Conservation (phyloP, 2,113 vertebrate genomes). For the Leucosticte australis region DNA sequence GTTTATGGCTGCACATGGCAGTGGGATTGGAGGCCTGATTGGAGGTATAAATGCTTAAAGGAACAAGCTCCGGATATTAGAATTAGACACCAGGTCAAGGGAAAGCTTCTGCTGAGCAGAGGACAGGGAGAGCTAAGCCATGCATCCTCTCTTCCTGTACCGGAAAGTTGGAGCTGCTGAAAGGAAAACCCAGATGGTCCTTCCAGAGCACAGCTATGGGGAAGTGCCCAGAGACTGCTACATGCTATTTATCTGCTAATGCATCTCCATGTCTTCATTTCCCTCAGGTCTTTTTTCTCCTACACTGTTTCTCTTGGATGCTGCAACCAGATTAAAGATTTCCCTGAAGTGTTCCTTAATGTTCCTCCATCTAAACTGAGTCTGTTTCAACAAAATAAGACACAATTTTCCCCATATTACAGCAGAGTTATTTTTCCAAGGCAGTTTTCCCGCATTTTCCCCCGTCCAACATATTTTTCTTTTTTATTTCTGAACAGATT, state of each 20-base stretch:
- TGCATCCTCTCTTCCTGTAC: not conserved
- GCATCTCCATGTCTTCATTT: not conserved
- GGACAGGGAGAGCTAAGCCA: not conserved
- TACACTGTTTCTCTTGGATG: constrained; percentile 7
- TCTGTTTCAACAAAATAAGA: constrained; percentile 27
- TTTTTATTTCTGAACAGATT: not conserved
- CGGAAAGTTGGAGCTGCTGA: not conserved
- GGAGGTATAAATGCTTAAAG: constrained; percentile 40
- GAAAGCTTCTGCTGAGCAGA: not conserved
- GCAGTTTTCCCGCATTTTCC: not conserved
- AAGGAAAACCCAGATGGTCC: not conserved
- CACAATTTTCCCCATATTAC: not conserved
- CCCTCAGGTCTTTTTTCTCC: constrained; percentile 50
- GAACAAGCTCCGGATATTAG: not conserved
- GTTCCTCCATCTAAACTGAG: constrained; percentile 2
- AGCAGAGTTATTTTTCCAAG: not conserved
- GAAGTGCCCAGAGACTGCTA: not conserved
- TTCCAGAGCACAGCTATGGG: not conserved
- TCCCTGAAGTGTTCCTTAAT: constrained; percentile 25
- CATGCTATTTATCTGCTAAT: not conserved
- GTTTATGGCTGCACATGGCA: constrained; percentile 55
- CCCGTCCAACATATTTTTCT: not conserved
- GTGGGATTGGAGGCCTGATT: constrained; percentile 9
- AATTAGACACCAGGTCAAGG: not conserved
- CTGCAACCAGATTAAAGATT: constrained; percentile 13